Evolutionary conservation across 2,797 vertebrate genomes (phyloP).

Genomic region (Petrocephalus sullivani): DNA sequence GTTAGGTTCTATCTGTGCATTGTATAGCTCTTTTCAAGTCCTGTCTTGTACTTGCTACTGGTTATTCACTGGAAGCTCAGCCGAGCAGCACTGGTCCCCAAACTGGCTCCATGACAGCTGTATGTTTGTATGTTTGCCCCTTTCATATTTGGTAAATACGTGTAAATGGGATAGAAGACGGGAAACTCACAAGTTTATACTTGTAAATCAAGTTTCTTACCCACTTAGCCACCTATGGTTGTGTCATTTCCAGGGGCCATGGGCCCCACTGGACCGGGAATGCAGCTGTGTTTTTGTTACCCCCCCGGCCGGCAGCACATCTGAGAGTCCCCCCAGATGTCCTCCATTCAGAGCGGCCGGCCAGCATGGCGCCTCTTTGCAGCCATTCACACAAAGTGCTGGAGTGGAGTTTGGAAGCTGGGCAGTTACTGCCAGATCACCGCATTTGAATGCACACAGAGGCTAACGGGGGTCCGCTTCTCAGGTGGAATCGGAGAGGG

Average conservation of each 20-base stretch:
- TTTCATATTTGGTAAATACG: background rate
- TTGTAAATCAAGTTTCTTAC: background rate
- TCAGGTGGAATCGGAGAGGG: background rate
- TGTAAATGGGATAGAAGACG: background rate
- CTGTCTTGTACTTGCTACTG: background rate
- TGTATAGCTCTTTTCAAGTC: background rate
- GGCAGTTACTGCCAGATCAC: background rate
- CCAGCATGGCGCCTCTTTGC: background rate
- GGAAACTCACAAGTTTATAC: background rate
- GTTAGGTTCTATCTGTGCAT: background rate
- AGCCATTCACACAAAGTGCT: conserved; percentile 6
- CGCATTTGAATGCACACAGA: background rate
- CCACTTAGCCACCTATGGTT: background rate
- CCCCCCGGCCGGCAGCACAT: background rate
- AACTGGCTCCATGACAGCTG: background rate
- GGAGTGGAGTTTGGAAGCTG: background rate
- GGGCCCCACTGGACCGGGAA: background rate
- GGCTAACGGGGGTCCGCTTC: background rate
- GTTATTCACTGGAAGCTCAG: background rate
- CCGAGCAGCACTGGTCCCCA: background rate
- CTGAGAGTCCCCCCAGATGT: background rate
- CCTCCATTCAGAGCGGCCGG: background rate
- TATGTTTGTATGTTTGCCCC: background rate
- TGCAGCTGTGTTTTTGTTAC: background rate
- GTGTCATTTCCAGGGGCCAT: background rate